These are phyloP conservation scores for Tribolium castaneum DNA, from an alignment of 1,140 invertebrate genomes.

Conservation along the genomic window DNA sequence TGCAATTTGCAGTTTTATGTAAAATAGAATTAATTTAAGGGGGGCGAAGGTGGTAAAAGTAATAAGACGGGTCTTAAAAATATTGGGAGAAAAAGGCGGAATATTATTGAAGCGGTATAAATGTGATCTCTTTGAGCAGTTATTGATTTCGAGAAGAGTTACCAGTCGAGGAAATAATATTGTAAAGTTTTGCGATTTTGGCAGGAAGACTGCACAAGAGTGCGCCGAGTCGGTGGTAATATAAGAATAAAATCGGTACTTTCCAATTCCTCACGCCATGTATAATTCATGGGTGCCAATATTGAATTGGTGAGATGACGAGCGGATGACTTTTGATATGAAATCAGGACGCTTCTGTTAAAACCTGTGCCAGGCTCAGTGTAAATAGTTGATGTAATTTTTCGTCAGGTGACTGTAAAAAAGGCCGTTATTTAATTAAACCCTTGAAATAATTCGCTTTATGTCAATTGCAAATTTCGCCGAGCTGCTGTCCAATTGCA, in stretches of 20 bases:
- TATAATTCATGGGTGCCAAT: conserved; percentile 50
- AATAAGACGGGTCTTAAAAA: not conserved
- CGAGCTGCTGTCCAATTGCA: not conserved
- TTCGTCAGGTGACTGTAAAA: conserved; percentile 1
- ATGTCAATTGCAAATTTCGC: conserved; percentile 3
- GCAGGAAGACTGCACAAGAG: not conserved
- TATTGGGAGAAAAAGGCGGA: not conserved
- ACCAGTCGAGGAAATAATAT: not conserved
- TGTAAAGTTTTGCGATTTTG: conserved; percentile 17
- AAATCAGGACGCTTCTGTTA: conserved; percentile 43
- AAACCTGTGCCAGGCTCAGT: conserved; percentile 43
- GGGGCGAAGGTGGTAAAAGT: not conserved
- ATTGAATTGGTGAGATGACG: conserved; percentile 48
- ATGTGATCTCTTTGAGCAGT: not conserved
- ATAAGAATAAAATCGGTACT: conserved; percentile 39
- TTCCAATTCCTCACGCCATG: conserved; percentile 48
- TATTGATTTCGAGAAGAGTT: not conserved
- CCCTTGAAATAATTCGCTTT: not conserved
- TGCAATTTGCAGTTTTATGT: too few species aligned
- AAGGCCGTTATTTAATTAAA: conserved; percentile 11
- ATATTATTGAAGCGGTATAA: not conserved
- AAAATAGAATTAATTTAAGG: too few species aligned
- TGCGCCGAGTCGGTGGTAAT: conserved; percentile 7
- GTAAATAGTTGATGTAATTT: conserved; percentile 33
- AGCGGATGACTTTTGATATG: conserved; percentile 47